Percentiles rank a stretch among this genome's conserved stretches.
phyloP scores from a whole-genome alignment of 2,797 vertebrate genomes.

The Hippoglossus hippoglossus region DNA sequence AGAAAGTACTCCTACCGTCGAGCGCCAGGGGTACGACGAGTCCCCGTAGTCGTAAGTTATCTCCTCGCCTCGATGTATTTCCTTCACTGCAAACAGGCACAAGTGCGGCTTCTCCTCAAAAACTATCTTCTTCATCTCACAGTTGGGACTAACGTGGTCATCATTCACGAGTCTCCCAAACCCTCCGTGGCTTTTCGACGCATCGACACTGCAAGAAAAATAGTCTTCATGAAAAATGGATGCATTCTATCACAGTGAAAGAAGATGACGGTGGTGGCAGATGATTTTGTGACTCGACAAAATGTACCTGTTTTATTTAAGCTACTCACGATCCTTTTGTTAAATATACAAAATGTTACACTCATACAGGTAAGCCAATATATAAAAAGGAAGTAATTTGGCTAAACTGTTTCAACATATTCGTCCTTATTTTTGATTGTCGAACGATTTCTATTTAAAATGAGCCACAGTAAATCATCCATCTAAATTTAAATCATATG shows the following conservation, averaged over 20 bases:
- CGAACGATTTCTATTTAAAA: too few relatives aligned
- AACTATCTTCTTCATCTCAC: conserved; percentile 47
- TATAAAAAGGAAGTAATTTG: too few relatives aligned
- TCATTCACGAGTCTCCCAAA: conserved; percentile 67
- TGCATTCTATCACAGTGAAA: neutral
- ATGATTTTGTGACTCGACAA: too few relatives aligned
- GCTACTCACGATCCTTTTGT: too few relatives aligned
- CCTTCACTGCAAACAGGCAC: conserved; percentile 55
- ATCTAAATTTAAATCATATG: too few relatives aligned
- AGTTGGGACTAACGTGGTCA: conserved; percentile 56
- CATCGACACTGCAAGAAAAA: conserved; percentile 50
- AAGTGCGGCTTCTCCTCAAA: conserved; percentile 52
- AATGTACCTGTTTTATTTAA: too few relatives aligned
- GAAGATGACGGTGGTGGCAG: neutral
- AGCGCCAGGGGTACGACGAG: conserved; percentile 36
- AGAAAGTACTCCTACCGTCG: conserved; percentile 12
- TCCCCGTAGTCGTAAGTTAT: conserved; percentile 52
- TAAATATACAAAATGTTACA: too few relatives aligned
- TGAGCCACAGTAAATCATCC: too few relatives aligned
- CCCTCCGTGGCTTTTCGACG: conserved; percentile 28
- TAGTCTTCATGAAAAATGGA: neutral
- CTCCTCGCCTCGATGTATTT: conserved; percentile 55
- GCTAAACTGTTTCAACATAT: too few relatives aligned
- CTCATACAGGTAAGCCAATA: too few relatives aligned
- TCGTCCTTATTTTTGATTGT: too few relatives aligned